Percentiles rank a stretch among this genome's conserved stretches.
Evolutionary conservation across 2,888 invertebrate genomes (phyloP).

Genomic region (Noctua comes): DNA sequence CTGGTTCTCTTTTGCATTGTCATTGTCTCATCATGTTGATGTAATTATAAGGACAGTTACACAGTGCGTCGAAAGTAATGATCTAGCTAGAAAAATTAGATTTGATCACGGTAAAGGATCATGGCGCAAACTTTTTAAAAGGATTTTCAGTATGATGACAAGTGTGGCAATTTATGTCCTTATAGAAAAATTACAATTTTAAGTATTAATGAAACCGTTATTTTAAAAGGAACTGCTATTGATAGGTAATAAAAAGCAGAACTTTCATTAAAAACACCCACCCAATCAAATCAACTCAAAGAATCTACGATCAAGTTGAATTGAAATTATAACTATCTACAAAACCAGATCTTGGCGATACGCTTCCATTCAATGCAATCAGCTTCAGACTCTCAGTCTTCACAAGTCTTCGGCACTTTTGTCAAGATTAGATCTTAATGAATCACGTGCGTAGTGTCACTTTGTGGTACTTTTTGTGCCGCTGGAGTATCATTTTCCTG

Average conservation of each 20-base stretch:
- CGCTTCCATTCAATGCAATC: conserved; percentile 62
- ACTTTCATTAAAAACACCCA: conserved; percentile 11
- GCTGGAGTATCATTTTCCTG: conserved; percentile 33
- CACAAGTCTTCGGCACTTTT: conserved; percentile 41
- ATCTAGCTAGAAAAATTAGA: not conserved
- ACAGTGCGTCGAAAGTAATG: not conserved
- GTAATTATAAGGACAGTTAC: not conserved
- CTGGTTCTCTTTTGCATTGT: not conserved
- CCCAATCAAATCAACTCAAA: conserved; percentile 33
- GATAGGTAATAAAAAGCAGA: not conserved
- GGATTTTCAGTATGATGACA: not conserved
- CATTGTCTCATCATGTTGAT: not conserved
- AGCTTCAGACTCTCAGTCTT: conserved; percentile 41
- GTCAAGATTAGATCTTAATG: conserved; percentile 61
- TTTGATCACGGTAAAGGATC: not conserved
- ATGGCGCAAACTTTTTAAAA: not conserved
- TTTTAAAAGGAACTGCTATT: not conserved
- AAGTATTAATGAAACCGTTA: not conserved
- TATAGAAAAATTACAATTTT: not conserved
- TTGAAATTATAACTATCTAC: conserved; percentile 51
- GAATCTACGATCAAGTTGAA: conserved; percentile 48
- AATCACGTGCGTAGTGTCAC: conserved; percentile 58
- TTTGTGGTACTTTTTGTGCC: conserved; percentile 38
- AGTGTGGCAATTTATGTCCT: not conserved
- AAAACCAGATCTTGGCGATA: conserved; percentile 57